Evolutionary conservation across 53 echinoderm and acorn worm genomes (phyloP).

Genomic region (Hippasteria phrygiana): DNA sequence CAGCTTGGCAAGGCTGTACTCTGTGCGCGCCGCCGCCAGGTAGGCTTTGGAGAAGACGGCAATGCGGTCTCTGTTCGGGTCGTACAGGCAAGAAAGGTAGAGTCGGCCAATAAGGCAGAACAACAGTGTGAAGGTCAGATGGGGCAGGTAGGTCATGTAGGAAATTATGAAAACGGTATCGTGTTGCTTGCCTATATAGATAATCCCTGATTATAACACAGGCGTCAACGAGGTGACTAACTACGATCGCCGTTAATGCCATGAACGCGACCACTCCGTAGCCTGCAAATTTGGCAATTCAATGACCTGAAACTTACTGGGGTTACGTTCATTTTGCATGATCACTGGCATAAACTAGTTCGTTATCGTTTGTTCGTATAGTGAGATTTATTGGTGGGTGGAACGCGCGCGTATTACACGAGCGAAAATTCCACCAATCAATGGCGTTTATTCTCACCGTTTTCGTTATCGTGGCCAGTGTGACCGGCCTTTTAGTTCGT

Average conservation of each 20-base stretch:
- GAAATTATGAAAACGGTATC: slow-evolving; percentile 14
- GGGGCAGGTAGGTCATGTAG: slow-evolving; percentile 25
- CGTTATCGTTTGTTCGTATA: too few relatives aligned
- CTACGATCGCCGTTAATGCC: background rate
- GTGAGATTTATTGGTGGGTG: too few relatives aligned
- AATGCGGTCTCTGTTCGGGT: background rate
- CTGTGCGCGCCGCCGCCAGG: background rate
- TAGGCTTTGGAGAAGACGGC: slow-evolving; percentile 21
- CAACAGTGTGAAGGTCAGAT: slow-evolving; percentile 4
- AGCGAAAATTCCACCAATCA: too few relatives aligned
- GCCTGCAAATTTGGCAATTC: too few relatives aligned
- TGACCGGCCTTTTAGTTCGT: too few relatives aligned
- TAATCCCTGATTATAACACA: background rate
- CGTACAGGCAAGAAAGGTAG: slow-evolving; percentile 3
- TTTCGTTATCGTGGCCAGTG: too few relatives aligned
- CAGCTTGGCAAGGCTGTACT: background rate
- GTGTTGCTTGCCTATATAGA: background rate
- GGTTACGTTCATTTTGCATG: too few relatives aligned
- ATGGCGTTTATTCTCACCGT: too few relatives aligned
- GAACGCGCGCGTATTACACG: too few relatives aligned
- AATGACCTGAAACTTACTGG: too few relatives aligned
- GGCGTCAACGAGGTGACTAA: slow-evolving; percentile 4
- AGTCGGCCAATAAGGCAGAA: background rate
- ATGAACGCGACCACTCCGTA: background rate
- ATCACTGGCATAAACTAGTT: too few relatives aligned